These are phyloP conservation scores for Harlomillsia oculata DNA, from an alignment of 1,140 invertebrate species.

Conservation along the genomic window DNA sequence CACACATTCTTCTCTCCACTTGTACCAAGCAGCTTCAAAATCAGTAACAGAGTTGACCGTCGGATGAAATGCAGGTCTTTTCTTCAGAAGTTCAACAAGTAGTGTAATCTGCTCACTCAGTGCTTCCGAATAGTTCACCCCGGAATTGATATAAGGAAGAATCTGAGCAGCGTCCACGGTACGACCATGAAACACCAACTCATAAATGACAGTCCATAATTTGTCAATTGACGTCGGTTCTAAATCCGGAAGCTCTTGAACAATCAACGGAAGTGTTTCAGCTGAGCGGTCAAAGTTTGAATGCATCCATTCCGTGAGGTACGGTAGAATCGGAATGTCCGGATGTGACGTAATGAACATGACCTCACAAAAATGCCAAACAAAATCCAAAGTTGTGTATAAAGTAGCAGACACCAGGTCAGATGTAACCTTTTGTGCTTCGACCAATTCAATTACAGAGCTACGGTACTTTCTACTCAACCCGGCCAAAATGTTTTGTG, in stretches of 20 bases:
- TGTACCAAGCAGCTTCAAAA: slow-evolving; percentile 24
- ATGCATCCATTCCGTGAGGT: slow-evolving; percentile 28
- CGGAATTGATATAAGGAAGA: slow-evolving; percentile 6
- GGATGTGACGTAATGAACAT: slow-evolving; percentile 35
- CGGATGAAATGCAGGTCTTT: slow-evolving; percentile 26
- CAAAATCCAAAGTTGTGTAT: slow-evolving; percentile 32
- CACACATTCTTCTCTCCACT: slow-evolving; percentile 26
- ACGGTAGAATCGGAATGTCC: slow-evolving; percentile 32
- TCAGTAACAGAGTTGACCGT: slow-evolving; percentile 20
- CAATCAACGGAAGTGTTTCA: slow-evolving; percentile 13
- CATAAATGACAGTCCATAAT: slow-evolving; percentile 29
- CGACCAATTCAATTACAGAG: slow-evolving; percentile 23
- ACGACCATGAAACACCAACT: slow-evolving; percentile 25
- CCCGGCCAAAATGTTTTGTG: slow-evolving; percentile 16
- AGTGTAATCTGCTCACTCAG: slow-evolving; percentile 12
- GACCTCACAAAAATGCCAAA: slow-evolving; percentile 36
- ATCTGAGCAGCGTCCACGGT: slow-evolving; percentile 25
- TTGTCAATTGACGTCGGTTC: slow-evolving; percentile 8
- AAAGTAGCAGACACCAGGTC: slow-evolving; percentile 13
- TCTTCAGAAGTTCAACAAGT: slow-evolving; percentile 26
- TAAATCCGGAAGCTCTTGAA: slow-evolving; percentile 20
- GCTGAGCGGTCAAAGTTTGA: slow-evolving; percentile 30
- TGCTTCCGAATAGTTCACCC: slow-evolving; percentile 8
- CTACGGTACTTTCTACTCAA: slow-evolving; percentile 29
- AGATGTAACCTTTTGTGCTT: slow-evolving; percentile 4